Base-by-base conservation (phyloP, 2,113 vertebrate genomes). In the Myotis brandtii region DNA sequence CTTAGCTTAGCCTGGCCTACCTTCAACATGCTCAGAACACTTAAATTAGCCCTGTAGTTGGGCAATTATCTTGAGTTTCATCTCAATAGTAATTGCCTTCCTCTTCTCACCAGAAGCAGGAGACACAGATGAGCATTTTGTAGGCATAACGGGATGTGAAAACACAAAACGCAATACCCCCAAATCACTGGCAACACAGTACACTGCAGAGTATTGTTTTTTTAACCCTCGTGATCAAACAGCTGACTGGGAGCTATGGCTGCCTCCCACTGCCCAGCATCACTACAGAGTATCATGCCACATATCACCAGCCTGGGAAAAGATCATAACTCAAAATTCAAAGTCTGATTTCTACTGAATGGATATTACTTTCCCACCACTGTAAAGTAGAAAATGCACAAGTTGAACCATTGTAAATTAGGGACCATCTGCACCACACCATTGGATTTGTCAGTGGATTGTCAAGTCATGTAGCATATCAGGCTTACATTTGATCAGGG, bases 401-500 rank as follows among this genome's bases (percentile, higher is more conserved):
- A 27, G 25, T 62, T 8, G 9, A 82, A 62, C 34, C 14, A 30
- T 20, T 40, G 34, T 82, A 82, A 40, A 59, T 82, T 37, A 82
- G 79, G 56, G 25, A 64, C 80, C 5, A 17, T 82, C 27, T 82
- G 27, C 43, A 94, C 81, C 66, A 88, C 17, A 92, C 87, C 70
- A n/a, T 56, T 73, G 94, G 89, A 83, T 95, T 67, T 94, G 96
- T 79, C 48, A 84, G 73, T 96, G 95, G n/a, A 93, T 83, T 91
- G 85, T 85, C 97, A 96, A 95, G 88, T 59, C 94, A 91, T 46
- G 97, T 96, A 67, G 82, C 89, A 62, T 0, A 2, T 1, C 0
- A 83, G 97, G 87, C 73, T 95, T 72, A 93, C 96, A 96, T 97
- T 92, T 76, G 76, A 96, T 91, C 67, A 89, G 69, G 88, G 83